Conservation (phyloP, 2,797 vertebrate species). For the Crax fasciolata region DNA sequence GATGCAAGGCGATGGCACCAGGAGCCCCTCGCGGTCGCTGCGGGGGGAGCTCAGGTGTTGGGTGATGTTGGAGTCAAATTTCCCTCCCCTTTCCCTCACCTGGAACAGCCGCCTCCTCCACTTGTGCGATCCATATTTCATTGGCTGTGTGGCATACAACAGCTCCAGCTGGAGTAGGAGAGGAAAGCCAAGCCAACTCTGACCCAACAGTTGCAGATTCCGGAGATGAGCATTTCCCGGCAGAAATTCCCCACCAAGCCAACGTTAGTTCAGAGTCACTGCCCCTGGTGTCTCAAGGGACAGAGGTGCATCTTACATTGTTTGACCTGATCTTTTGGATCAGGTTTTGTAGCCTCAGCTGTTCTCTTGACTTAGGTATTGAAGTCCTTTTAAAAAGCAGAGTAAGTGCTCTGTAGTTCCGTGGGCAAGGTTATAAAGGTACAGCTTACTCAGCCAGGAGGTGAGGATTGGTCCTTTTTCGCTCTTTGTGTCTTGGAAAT, state of each 20-base stretch:
- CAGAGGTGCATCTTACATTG: accelerated
- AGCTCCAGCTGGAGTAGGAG: neutral
- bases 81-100: neutral
- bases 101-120: neutral
- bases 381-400: neutral
- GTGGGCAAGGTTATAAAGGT: neutral
- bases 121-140: neutral
- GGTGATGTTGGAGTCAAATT: neutral
- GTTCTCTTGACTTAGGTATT: neutral
- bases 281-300: neutral
- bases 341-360: neutral
- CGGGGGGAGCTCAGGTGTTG: neutral
- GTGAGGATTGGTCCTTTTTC: neutral
- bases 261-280: accelerated
- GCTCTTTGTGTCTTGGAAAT: neutral
- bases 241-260: neutral
- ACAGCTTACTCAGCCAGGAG: neutral
- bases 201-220: neutral
- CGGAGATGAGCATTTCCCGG: neutral
- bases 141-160: accelerated
- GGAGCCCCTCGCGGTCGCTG: accelerated
- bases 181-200: neutral
- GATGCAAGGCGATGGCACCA: neutral
- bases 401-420: neutral
- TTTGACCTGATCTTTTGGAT: neutral